A percentile compares a stretch with the other conserved stretches of the same genome.
phyloP scores from a whole-genome alignment of 2,888 invertebrate genomes.

The Erebia ligea region DNA sequence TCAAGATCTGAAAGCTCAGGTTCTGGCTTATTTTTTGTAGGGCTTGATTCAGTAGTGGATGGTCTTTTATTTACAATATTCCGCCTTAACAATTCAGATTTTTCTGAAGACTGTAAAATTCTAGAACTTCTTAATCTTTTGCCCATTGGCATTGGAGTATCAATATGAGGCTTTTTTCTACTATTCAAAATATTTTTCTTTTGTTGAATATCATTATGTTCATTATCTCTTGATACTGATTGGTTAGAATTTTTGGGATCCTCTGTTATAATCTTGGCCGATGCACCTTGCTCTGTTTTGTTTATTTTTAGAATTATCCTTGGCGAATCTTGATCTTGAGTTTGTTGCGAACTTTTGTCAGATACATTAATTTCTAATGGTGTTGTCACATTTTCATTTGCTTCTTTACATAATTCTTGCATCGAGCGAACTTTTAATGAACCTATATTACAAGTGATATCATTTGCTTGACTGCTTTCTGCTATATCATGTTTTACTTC shows the following conservation, averaged over 20 bases:
- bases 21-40: slow-evolving; percentile 58
- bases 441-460: slow-evolving; percentile 36
- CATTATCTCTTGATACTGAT: slow-evolving; percentile 55
- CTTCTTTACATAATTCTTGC: slow-evolving; percentile 57
- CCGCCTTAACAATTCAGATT: slow-evolving; percentile 54
- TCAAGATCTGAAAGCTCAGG: slow-evolving; percentile 65
- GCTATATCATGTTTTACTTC: slow-evolving; percentile 33
- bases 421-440: slow-evolving; percentile 49
- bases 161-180: slow-evolving; percentile 59
- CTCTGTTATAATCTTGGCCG: slow-evolving; percentile 78
- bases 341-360: slow-evolving; percentile 66
- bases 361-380: slow-evolving; percentile 77
- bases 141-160: slow-evolving; percentile 61
- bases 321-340: slow-evolving; percentile 79
- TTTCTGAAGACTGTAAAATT: slow-evolving; percentile 67
- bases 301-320: slow-evolving; percentile 86
- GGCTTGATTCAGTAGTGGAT: slow-evolving; percentile 55
- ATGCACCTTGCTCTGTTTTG: slow-evolving; percentile 82
- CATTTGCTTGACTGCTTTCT: slow-evolving; percentile 45
- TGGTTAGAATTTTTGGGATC: slow-evolving; percentile 61
- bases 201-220: slow-evolving; percentile 56
- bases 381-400: slow-evolving; percentile 64
- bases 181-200: slow-evolving; percentile 59
- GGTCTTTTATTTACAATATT: slow-evolving; percentile 66
- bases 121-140: slow-evolving; percentile 75